These are phyloP conservation scores for Drosophila mimica DNA, from an alignment of 2,888 invertebrate genomes.

Conservation along the genomic window DNA sequence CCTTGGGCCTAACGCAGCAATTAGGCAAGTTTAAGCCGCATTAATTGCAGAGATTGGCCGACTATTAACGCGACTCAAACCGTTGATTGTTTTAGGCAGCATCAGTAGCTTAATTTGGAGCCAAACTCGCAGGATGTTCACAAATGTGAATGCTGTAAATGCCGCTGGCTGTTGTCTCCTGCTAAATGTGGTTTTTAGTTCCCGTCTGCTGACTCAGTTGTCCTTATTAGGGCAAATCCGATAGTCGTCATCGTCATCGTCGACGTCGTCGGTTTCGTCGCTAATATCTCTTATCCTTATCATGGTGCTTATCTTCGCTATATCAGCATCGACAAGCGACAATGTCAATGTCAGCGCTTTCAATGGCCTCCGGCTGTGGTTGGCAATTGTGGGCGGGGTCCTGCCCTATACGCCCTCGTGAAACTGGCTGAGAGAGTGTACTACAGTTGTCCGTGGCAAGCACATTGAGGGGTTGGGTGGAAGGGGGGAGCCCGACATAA, in stretches of 20 bases:
- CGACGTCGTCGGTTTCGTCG: constrained; percentile 6
- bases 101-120: constrained; percentile 10
- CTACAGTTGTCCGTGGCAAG: not conserved
- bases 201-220: constrained; percentile 44
- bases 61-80: constrained; percentile 49
- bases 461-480: not conserved
- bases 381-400: not conserved
- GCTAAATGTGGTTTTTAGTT: not conserved
- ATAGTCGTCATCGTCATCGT: constrained; percentile 16
- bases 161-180: not conserved
- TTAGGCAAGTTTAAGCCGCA: constrained; percentile 73
- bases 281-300: constrained; percentile 39
- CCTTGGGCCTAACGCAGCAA: constrained; percentile 61
- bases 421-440: not conserved
- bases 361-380: constrained; percentile 50
- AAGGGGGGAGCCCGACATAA: constrained; percentile 7
- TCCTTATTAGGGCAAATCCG: constrained; percentile 33
- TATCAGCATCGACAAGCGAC: constrained; percentile 33
- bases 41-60: constrained; percentile 68
- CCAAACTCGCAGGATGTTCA: not conserved
- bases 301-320: constrained; percentile 20
- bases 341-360: constrained; percentile 63
- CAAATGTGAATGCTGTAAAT: constrained; percentile 5
- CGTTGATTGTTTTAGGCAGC: constrained; percentile 62
- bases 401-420: not conserved